Evolutionary conservation across 2,888 invertebrate genomes (phyloP).

Genomic region (Neoitamus cyanurus): DNA sequence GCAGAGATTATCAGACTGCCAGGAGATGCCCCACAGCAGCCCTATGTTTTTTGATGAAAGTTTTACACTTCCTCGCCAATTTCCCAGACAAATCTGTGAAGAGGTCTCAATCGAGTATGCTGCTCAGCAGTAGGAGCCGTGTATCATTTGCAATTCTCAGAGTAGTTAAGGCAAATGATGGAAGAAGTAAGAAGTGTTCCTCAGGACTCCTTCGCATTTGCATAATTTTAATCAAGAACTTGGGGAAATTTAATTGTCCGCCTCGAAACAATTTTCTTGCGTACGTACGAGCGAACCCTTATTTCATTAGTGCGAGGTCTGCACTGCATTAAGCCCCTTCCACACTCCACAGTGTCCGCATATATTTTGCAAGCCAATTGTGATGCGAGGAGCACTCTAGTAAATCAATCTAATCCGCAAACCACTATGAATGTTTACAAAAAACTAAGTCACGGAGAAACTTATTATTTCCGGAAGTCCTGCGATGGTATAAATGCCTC

Average conservation of each 20-base stretch:
- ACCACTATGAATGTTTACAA: background rate
- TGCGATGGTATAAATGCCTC: background rate
- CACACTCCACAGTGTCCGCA: background rate
- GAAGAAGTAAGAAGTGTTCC: background rate
- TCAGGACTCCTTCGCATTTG: background rate
- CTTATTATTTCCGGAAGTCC: background rate
- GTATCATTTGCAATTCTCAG: background rate
- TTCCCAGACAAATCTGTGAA: background rate
- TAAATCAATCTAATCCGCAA: background rate
- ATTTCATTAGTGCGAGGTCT: background rate
- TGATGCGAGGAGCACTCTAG: background rate
- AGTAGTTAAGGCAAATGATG: constrained; percentile 7
- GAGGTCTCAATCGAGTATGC: background rate
- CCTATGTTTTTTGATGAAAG: background rate
- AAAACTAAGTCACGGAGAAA: background rate
- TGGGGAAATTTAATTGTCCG: background rate
- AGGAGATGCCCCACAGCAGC: background rate
- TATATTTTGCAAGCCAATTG: background rate
- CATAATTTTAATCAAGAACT: constrained; percentile 12
- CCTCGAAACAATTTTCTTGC: background rate
- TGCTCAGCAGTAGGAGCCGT: background rate
- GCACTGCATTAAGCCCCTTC: background rate
- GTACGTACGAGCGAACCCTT: background rate
- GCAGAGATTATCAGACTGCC: background rate
- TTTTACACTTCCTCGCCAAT: background rate